Evolutionary conservation across 2,113 vertebrate genomes (phyloP), one percentile per base, ranked within the genome.

Genomic region (Dissostichus mawsoni): DNA sequence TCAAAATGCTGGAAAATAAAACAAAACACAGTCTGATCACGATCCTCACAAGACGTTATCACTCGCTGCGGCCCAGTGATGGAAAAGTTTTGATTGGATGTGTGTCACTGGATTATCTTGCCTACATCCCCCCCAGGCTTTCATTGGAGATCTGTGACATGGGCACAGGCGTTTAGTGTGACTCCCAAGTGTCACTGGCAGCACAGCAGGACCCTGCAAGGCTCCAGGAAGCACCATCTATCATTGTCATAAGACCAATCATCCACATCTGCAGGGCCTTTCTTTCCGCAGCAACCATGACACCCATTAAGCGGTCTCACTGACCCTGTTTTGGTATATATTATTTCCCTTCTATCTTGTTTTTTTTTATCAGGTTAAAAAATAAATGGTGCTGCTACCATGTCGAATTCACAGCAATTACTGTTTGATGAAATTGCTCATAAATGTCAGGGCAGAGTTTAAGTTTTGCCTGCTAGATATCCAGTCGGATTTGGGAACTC

Each of bases 191-290:
- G 90, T 93, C 91, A 86, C 80, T 86, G 79, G 88, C 86, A 88
- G 89, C 85, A 80, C 92, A 87, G 89, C 84, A 87, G 89, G 83
- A 88, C 80, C 68, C 75, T 23, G 82, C 74, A 82, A 90, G 83
- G 89, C 93, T 89, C 88, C 88, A 77, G 81, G 89, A 92, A 90
- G 84, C 86, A 90, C 88, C 84, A 92, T 94, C 88, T 90, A 93
- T 94, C 92, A 94, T 90, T 93, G 93, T 93, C 94, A 91, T 75
- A 81, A 83, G 86, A 64, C 87, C 89, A 91, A 87, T 92, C 93
- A 93, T 92, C 92, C 92, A 83, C 78, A 89, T 90, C 90, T 85
- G 87, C 82, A 59, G 82, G 73, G 80, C 80, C 77, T 88, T 93
- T 88, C 89, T 89, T 89, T 85, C 90, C 78, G 84, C 89, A 75